Conservation (phyloP, 2,113 vertebrate genomes). For the Baryphthengus martii region DNA sequence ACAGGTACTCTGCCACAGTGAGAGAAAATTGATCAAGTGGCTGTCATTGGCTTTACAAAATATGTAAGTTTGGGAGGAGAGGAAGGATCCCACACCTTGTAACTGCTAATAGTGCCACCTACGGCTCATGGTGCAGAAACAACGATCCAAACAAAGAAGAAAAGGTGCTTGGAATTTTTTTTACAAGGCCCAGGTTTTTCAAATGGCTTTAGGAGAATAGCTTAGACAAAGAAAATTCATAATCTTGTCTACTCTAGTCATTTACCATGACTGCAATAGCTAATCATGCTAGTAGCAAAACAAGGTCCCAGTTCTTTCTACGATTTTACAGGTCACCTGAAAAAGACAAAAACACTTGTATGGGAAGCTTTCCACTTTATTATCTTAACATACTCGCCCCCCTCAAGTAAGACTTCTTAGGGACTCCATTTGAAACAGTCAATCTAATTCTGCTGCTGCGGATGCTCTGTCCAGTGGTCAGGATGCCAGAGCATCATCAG, state of each 20-base stretch:
- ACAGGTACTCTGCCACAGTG: neutral
- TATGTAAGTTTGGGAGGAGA: fast-evolving
- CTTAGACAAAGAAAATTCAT: neutral
- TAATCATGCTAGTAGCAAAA: neutral
- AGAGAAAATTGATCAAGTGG: neutral
- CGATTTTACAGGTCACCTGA: neutral
- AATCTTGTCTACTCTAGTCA: neutral
- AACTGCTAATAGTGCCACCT: neutral
- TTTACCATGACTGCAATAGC: neutral
- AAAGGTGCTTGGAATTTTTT: neutral
- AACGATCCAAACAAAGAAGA: neutral
- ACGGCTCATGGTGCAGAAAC: neutral
- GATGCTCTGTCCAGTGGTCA: neutral
- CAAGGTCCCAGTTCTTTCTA: neutral
- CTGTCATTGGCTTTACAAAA: neutral
- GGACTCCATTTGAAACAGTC: neutral
- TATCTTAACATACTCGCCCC: neutral
- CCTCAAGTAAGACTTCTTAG: neutral
- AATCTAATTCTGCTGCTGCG: neutral
- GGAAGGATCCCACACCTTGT: neutral
- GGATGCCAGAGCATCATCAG: neutral
- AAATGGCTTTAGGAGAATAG: neutral
- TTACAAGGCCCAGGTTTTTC: neutral
- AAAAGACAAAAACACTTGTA: neutral
- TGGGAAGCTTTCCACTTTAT: neutral